These are phyloP conservation scores for Brachypteracias leptosomus DNA, from an alignment of 2,113 vertebrate genomes.

Conservation along the genomic window DNA sequence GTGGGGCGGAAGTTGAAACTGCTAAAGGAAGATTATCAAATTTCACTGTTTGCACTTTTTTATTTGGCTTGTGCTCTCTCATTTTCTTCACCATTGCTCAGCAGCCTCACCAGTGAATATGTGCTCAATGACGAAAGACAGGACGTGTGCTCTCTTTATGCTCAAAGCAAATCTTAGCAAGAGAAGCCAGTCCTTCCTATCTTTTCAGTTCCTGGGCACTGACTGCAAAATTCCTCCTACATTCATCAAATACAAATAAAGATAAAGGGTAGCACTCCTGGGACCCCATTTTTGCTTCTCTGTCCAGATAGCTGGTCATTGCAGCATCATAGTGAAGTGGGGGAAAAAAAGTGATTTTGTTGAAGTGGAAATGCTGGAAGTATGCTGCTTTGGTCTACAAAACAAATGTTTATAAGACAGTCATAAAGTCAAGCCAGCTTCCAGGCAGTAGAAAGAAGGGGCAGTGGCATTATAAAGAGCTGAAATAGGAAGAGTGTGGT, in stretches of 20 bases:
- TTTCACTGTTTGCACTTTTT: neutral
- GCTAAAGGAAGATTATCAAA: neutral
- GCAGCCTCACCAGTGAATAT: neutral
- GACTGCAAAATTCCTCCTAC: neutral
- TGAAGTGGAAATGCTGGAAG: neutral
- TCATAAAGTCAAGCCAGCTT: neutral
- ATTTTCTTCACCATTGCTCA: neutral
- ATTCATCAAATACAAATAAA: neutral
- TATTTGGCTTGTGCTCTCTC: neutral
- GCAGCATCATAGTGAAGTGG: neutral
- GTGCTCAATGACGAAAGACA: neutral
- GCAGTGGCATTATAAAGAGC: neutral
- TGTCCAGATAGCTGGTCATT: neutral
- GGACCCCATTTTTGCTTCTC: neutral
- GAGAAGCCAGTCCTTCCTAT: neutral
- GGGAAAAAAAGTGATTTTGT: neutral
- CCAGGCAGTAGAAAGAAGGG: neutral
- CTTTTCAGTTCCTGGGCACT: neutral
- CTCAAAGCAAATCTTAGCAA: neutral
- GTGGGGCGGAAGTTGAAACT: neutral
- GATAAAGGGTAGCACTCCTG: neutral
- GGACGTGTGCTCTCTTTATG: neutral
- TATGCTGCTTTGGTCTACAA: neutral
- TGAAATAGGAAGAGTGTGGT: neutral
- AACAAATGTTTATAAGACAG: neutral